Evolutionary conservation across 2,113 vertebrate species (phyloP).

Genomic region (Hypocryptadius cinnamomeus): DNA sequence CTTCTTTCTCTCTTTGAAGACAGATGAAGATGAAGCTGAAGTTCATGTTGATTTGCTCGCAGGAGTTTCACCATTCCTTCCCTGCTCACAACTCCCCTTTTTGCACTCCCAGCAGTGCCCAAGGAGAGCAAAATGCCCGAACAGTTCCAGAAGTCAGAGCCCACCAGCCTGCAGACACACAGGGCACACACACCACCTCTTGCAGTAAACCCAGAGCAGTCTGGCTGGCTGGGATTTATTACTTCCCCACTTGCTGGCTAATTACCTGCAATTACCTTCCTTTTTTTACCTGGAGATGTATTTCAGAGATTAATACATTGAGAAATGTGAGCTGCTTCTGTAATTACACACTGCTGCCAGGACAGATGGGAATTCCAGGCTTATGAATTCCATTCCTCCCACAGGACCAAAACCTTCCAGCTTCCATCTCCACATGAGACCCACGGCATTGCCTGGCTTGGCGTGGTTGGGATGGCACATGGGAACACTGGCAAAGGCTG

Average conservation of each 20-base stretch:
- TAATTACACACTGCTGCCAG: background rate
- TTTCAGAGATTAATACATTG: background rate
- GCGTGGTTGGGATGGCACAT: background rate
- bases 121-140: background rate
- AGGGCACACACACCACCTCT: rapidly evolving
- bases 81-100: background rate
- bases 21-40: background rate
- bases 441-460: too few species aligned
- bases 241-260: background rate
- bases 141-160: background rate
- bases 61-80: background rate
- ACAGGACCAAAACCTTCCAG: background rate
- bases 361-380: background rate
- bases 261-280: background rate
- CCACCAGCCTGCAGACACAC: background rate
- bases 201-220: background rate
- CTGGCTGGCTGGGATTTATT: background rate
- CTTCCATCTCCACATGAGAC: background rate
- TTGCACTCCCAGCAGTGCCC: background rate
- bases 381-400: background rate
- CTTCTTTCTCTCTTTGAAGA: background rate
- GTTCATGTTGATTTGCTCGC: background rate
- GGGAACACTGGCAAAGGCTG: background rate
- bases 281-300: background rate
- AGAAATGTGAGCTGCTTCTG: background rate